These are phyloP conservation scores for Tretioscincus oriximinensis DNA, from an alignment of 2,113 vertebrate species.

Conservation along the genomic window DNA sequence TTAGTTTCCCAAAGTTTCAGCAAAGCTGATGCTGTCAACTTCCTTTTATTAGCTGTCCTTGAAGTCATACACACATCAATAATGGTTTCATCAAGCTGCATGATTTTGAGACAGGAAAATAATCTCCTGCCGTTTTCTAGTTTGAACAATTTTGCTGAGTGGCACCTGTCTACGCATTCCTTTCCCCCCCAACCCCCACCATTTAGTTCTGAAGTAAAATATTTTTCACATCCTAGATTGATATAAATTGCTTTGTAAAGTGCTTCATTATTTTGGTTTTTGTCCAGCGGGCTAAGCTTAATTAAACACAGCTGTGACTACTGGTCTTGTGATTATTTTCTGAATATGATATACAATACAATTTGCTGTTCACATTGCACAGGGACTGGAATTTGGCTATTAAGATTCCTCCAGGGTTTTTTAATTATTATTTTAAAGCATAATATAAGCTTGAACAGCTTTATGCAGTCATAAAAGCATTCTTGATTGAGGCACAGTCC, in stretches of 20 bases:
- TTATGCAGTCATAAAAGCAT: background rate
- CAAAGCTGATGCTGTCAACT: background rate
- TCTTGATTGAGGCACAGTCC: too few species aligned
- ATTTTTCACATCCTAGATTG: conserved; percentile 31
- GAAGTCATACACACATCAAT: background rate
- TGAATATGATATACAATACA: conserved; percentile 13
- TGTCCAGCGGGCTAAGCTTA: conserved; percentile 45
- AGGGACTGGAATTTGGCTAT: conserved; percentile 21
- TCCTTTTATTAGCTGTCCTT: background rate
- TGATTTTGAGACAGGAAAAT: background rate
- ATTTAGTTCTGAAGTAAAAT: conserved; percentile 48
- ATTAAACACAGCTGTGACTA: conserved; percentile 26
- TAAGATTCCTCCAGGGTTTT: conserved; percentile 38
- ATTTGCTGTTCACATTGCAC: conserved; percentile 28
- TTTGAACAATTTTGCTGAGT: conserved; percentile 36
- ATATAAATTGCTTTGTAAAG: conserved; percentile 25
- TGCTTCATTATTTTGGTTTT: conserved; percentile 4
- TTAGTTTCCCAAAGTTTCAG: background rate
- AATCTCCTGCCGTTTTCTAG: conserved; percentile 27
- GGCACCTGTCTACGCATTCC: conserved; percentile 35
- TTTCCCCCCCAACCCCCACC: background rate
- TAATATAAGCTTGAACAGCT: background rate
- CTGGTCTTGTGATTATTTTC: background rate
- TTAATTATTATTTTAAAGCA: background rate
- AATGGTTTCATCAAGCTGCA: background rate